These are phyloP conservation scores for Dysidea cf. avara DNA, from an alignment of 37 sponge, comb jelly and placozoan genomes.

Conservation along the genomic window DNA sequence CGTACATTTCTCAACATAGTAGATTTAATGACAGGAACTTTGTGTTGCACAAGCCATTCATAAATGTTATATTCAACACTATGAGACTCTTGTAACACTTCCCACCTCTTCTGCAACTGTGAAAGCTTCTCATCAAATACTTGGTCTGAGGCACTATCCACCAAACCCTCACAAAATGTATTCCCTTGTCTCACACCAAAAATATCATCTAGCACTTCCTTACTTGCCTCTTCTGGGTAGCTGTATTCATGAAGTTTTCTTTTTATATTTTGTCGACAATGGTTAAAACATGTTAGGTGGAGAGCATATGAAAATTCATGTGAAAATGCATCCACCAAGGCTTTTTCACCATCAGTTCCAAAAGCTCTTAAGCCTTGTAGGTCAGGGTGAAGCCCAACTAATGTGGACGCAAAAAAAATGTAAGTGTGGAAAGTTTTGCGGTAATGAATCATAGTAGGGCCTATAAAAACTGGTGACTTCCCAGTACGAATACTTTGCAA, in stretches of 20 bases:
- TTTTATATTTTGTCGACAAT: too few relatives aligned
- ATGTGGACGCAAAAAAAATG: constrained; percentile 60
- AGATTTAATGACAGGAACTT: background rate
- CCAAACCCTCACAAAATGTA: constrained; percentile 27
- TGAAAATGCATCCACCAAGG: too few relatives aligned
- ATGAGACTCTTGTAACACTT: background rate
- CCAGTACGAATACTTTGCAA: too few relatives aligned
- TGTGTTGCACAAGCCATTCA: constrained; percentile 9
- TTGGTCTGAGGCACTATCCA: too few relatives aligned
- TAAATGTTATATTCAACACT: constrained; percentile 4
- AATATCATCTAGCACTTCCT: too few relatives aligned
- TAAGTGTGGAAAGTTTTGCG: too few relatives aligned
- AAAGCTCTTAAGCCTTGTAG: constrained; percentile 37
- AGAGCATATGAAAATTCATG: constrained; percentile 4
- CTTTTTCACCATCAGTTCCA: constrained; percentile 60
- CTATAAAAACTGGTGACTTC: too few relatives aligned
- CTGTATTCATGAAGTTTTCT: constrained; percentile 1
- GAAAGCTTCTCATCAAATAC: too few relatives aligned
- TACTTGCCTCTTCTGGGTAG: background rate
- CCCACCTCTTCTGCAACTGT: too few relatives aligned
- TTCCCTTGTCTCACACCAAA: too few relatives aligned
- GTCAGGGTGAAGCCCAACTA: too few relatives aligned
- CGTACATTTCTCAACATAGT: background rate
- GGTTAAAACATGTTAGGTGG: constrained; percentile 40
- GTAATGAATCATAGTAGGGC: too few relatives aligned